Conservation (phyloP, 2,797 vertebrate species). For the Orientallactaga sibirica region DNA sequence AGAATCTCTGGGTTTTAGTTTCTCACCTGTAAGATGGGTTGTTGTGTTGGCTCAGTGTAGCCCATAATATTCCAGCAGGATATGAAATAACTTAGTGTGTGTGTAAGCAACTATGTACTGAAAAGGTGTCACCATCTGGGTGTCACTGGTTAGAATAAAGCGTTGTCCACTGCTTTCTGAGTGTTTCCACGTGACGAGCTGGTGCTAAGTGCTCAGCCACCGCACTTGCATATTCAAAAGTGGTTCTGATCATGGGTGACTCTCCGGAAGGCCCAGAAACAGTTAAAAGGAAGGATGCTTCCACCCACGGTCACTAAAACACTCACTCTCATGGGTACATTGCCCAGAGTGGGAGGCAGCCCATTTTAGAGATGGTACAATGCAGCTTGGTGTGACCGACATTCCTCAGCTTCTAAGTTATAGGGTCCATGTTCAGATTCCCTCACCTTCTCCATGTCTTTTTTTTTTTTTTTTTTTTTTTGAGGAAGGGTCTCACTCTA, state of each 20-base stretch:
- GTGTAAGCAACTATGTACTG: neutral
- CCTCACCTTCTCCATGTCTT: too few relatives aligned
- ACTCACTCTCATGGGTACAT: neutral
- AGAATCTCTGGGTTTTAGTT: neutral
- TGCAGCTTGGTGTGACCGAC: neutral
- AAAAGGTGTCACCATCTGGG: neutral
- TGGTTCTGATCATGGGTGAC: neutral
- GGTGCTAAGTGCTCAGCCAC: neutral
- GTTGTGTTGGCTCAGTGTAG: neutral
- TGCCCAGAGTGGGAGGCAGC: neutral
- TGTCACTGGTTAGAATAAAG: neutral
- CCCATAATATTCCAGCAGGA: neutral
- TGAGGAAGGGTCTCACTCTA: too few relatives aligned
- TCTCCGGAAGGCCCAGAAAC: neutral
- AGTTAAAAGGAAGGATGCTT: neutral
- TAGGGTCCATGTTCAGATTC: neutral
- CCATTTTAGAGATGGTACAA: neutral
- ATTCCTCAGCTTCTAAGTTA: neutral
- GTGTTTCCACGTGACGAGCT: neutral
- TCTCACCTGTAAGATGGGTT: slow-evolving; percentile 1
- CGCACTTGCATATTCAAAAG: neutral
- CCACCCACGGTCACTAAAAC: neutral
- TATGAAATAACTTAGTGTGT: neutral
- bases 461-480: too few relatives aligned
- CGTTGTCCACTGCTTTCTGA: neutral